These are phyloP conservation scores for Linyphia triangularis DNA, from an alignment of 2,888 invertebrate species.

Conservation along the genomic window DNA sequence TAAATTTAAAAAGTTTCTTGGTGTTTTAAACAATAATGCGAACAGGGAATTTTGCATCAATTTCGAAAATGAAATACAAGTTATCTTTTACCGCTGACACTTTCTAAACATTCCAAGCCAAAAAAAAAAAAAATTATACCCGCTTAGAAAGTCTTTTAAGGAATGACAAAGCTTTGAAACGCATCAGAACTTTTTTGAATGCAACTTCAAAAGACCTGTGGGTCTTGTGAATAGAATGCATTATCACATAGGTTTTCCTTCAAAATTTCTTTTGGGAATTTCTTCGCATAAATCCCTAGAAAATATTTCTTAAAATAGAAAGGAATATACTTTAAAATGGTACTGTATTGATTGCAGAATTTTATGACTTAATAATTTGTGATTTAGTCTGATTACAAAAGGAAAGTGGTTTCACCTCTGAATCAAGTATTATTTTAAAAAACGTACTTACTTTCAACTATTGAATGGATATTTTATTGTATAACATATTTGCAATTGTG, in stretches of 20 bases:
- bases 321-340: neutral
- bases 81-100: neutral
- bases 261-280: neutral
- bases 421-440: too few relatives aligned
- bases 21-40: too few relatives aligned
- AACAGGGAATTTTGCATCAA: neutral
- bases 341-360: neutral
- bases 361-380: too few relatives aligned
- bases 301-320: neutral
- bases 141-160: neutral
- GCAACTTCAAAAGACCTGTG: neutral
- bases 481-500: too few relatives aligned
- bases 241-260: neutral
- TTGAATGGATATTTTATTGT: too few relatives aligned
- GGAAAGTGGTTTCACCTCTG: too few relatives aligned
- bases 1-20: neutral
- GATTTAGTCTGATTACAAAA: too few relatives aligned
- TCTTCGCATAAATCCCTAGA: neutral
- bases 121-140: neutral
- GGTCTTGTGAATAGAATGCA: neutral
- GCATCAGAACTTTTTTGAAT: neutral
- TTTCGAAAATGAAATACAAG: neutral
- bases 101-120: conserved; percentile 3
- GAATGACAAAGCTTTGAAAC: conserved; percentile 4
- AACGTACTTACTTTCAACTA: too few relatives aligned